Base-by-base conservation (phyloP, 2,797 vertebrate species). In the Lacerta viridis region DNA sequence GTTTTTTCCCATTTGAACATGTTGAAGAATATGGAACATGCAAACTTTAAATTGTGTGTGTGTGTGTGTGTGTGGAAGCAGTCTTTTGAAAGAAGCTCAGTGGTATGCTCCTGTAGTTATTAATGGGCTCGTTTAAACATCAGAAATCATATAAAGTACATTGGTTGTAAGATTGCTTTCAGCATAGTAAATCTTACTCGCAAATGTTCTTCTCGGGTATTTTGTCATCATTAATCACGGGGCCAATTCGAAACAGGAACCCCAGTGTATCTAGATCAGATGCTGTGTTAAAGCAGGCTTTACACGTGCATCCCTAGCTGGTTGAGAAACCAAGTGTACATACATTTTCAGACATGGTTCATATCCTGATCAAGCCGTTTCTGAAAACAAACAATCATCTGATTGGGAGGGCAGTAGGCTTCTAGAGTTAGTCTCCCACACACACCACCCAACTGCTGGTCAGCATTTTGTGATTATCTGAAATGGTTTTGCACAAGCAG, bases 191-290 rank as follows among this genome's bases (percentile, higher is more conserved):
- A 18, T 68, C 80, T 50, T 3, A 36, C 74, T 55, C 71, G 76
- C 50, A 81, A 79, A 55, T 66, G 68, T 29, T 59, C 18, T 3
- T 0, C 25, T 66, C 43, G 89, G 61, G 55, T 91, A 25, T 6
- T 85, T 75, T 90, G 89, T 86, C 82, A 85, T 46, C 59, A 83
- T 59, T 91, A 64, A 90, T 87, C 84, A 83, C 85, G 55, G 83
- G 39, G 50, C 66, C 88, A 83, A 88, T 85, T 86, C 89, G 83
- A 72, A 36, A 85, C 83, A 90, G 92, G 72, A 83, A 43, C 88
- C 18, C 25, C 7, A 66, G 29, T 39, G 15, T 50, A 71, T 13
- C 23, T 29, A 61, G 23, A 8, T 25, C 3, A 36, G 13, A 72
- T 80, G 33, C 27, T 80, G 33, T 55, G 10, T 55, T 50, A 80